These are phyloP conservation scores for Hypomecis punctinalis DNA, from an alignment of 2,888 invertebrate genomes.

Conservation along the genomic window DNA sequence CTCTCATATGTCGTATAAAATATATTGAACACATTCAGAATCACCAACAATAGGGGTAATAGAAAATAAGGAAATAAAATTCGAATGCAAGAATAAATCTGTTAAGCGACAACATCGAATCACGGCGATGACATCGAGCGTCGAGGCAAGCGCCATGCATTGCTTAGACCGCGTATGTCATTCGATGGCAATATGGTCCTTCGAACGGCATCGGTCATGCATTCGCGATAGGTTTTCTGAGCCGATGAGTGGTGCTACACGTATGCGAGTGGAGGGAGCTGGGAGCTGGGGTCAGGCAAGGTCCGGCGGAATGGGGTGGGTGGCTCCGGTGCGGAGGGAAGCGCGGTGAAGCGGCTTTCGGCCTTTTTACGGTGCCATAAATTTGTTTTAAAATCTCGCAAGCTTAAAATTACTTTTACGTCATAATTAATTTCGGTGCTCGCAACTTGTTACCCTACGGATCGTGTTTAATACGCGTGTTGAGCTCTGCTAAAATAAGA, in stretches of 20 bases:
- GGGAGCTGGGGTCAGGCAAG: conserved; percentile 42
- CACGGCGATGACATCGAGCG: conserved; percentile 69
- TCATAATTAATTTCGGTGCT: conserved; percentile 36
- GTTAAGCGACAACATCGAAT: conserved; percentile 69
- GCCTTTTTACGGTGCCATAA: conserved; percentile 62
- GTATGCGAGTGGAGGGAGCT: conserved; percentile 63
- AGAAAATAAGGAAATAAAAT: conserved; percentile 15
- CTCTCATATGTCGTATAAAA: not conserved
- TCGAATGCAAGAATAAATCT: conserved; percentile 35
- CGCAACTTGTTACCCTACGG: conserved; percentile 30
- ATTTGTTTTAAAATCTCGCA: conserved; percentile 52
- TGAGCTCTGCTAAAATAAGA: conserved; percentile 35
- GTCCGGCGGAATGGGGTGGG: conserved; percentile 43
- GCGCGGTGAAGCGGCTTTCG: conserved; percentile 73
- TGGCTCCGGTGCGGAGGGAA: conserved; percentile 65
- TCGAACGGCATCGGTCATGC: conserved; percentile 55
- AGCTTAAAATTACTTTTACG: conserved; percentile 45
- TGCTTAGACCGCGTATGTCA: conserved; percentile 52
- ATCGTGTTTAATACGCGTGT: conserved; percentile 27
- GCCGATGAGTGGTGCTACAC: conserved; percentile 80
- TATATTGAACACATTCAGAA: conserved; percentile 17
- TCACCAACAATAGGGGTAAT: conserved; percentile 14
- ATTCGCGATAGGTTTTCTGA: conserved; percentile 56
- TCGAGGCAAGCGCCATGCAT: conserved; percentile 77
- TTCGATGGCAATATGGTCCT: conserved; percentile 47